A percentile compares a stretch with the other conserved stretches of the same genome.
Conservation (phyloP, 2,113 vertebrate genomes). For the Rhea americana region DNA sequence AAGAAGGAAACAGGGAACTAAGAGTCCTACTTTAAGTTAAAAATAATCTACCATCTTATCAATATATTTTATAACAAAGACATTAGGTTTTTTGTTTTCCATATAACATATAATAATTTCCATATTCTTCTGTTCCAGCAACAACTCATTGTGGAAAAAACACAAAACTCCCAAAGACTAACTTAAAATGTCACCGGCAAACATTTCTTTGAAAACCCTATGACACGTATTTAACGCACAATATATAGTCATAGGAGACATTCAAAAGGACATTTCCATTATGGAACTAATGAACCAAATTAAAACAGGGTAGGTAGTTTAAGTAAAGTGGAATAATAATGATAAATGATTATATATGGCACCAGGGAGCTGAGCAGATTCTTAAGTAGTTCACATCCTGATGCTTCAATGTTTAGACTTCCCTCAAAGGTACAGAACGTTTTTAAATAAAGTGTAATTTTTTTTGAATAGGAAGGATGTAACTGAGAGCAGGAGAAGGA, state of each 20-base stretch:
- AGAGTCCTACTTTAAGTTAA: not conserved
- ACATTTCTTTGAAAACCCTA: not conserved
- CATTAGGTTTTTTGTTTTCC: not conserved
- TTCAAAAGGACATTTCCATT: not conserved
- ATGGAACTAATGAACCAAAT: slow-evolving; percentile 13
- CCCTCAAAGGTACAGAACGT: not conserved
- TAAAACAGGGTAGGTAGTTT: not conserved
- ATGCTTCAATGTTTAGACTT: not conserved
- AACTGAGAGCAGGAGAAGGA: not conserved
- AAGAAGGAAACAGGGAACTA: not conserved
- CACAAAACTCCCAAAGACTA: not conserved
- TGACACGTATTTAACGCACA: not conserved
- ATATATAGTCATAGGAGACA: not conserved
- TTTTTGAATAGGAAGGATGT: not conserved
- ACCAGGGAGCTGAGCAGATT: not conserved
- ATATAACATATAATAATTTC: not conserved
- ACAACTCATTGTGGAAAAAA: not conserved
- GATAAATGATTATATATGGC: not conserved
- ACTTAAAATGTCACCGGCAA: not conserved
- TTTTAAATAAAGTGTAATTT: not conserved
- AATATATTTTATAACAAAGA: not conserved
- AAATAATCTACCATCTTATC: not conserved
- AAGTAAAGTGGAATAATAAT: not conserved
- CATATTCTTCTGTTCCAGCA: not conserved
- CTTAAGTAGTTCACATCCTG: not conserved